A percentile compares a stretch with the other conserved stretches of the same genome.
Conservation (phyloP, 2,113 vertebrate genomes). For the Crotalus viridis region DNA sequence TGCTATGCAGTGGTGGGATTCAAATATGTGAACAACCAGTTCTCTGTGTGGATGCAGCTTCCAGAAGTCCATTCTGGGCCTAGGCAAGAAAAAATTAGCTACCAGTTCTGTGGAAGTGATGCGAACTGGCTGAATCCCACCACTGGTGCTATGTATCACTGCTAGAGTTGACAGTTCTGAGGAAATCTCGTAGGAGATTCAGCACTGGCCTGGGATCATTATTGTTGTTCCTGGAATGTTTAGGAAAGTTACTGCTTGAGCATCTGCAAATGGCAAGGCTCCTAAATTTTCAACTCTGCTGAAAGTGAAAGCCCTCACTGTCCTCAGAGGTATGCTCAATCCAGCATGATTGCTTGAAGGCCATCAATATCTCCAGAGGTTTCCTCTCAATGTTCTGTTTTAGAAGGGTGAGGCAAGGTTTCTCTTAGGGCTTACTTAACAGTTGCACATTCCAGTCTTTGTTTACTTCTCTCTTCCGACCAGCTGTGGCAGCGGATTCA, state of each 20-base stretch:
- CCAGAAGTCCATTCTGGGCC: no score
- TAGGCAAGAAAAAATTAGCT: no score
- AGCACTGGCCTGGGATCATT: background rate
- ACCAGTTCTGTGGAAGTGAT: no score
- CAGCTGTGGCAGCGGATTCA: background rate
- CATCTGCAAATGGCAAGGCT: background rate
- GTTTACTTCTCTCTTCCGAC: background rate
- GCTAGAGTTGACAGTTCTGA: background rate
- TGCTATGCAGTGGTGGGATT: background rate
- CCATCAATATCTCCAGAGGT: background rate
- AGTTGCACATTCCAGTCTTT: background rate
- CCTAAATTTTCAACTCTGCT: background rate
- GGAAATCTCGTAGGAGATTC: conserved; percentile 5
- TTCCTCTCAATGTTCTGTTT: background rate
- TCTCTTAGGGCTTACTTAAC: background rate
- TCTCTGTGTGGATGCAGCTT: no score
- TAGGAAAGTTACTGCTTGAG: conserved; percentile 4
- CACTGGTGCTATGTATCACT: background rate
- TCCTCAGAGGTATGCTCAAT: background rate
- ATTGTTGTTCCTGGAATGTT: background rate
- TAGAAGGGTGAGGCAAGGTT: background rate
- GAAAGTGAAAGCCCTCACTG: background rate
- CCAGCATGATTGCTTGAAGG: background rate
- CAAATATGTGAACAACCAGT: no score
- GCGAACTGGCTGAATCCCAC: no score